A percentile compares a stretch with the other conserved stretches of the same genome.
These are phyloP conservation scores for Ladona fulva DNA, from an alignment of 1,140 invertebrate species.

Conservation along the genomic window DNA sequence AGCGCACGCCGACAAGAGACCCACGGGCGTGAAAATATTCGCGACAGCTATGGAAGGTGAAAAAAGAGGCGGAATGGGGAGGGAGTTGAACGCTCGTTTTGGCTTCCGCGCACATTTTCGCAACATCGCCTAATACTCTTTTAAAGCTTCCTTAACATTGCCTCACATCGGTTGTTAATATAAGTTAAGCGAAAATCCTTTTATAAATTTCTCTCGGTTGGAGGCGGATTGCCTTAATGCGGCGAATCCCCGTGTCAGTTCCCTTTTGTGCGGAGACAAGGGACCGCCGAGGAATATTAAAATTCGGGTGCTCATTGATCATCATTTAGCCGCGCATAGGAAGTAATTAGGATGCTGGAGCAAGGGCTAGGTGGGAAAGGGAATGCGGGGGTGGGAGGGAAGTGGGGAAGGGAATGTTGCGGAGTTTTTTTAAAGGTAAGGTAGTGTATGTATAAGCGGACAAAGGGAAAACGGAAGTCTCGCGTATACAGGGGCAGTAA, in stretches of 20 bases:
- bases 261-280: background rate
- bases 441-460: background rate
- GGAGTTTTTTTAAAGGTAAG: too few relatives aligned
- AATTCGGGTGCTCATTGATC: background rate
- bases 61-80: too few relatives aligned
- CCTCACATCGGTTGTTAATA: background rate
- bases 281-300: background rate
- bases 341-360: background rate
- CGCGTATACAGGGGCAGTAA: background rate
- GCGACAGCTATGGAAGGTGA: too few relatives aligned
- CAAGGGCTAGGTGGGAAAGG: background rate
- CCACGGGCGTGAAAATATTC: too few relatives aligned
- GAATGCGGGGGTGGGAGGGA: background rate
- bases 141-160: background rate
- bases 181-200: background rate
- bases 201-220: background rate
- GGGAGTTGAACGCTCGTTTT: too few relatives aligned
- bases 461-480: background rate
- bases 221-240: background rate
- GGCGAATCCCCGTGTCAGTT: background rate
- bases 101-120: background rate
- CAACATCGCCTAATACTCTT: background rate
- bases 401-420: background rate
- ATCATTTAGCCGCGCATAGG: conserved; percentile 7
- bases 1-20: too few relatives aligned